These are phyloP conservation scores for Mormyrus hasselquistii DNA, from an alignment of 2,797 vertebrate species.

Conservation along the genomic window DNA sequence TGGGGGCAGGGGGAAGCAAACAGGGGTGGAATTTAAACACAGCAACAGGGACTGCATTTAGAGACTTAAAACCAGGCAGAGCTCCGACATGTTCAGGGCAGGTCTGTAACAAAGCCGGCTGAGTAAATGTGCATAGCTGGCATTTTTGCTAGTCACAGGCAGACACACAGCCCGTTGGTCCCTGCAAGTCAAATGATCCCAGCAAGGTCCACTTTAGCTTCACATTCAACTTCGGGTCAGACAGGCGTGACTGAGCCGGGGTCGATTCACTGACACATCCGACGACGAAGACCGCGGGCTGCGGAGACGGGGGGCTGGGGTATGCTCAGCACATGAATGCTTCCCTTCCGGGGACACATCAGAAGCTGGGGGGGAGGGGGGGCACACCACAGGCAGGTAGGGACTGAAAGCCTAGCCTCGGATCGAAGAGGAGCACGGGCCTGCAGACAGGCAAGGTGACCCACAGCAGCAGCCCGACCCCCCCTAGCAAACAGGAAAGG, in stretches of 20 bases:
- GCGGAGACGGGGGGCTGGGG: not conserved
- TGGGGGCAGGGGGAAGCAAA: constrained; percentile 36
- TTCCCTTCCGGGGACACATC: not conserved
- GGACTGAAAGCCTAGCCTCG: not conserved
- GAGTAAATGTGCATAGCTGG: not conserved
- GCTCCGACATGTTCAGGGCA: not conserved
- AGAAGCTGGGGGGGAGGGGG: not conserved
- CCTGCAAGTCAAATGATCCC: not conserved
- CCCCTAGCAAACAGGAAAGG: not conserved
- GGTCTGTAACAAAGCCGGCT: not conserved
- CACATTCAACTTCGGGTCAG: not conserved
- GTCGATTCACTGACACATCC: not conserved
- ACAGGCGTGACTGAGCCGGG: not conserved
- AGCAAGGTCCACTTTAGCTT: not conserved
- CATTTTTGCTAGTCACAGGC: not conserved
- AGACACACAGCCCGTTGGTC: not conserved
- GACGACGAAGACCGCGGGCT: not conserved
- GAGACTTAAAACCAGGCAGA: not conserved
- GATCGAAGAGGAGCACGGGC: not conserved
- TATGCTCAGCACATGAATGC: not conserved
- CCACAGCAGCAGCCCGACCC: not conserved
- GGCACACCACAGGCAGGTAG: not conserved
- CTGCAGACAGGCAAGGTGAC: not conserved
- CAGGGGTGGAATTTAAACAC: not conserved
- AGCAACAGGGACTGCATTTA: not conserved